Base-by-base conservation (phyloP, 1,140 invertebrate species). In the Calephelis virginiensis region DNA sequence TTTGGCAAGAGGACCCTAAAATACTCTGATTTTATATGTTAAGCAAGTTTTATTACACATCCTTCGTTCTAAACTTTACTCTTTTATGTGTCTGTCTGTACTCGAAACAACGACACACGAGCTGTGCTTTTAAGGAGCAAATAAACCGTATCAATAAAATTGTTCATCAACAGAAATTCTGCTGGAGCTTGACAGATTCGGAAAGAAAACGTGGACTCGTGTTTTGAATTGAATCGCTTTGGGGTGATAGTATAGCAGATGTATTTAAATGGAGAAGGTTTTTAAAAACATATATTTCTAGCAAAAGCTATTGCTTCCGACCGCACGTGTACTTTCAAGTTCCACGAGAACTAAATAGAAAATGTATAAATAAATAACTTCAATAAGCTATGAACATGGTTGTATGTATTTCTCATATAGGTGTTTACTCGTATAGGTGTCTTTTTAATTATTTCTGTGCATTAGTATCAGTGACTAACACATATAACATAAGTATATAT, bases 71-170 rank as follows among this genome's bases (percentile, higher is more conserved):
- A 69, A 63, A 74, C 64, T 69, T 69, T 49, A 40, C 56, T 47
- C 64, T 70, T 67, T 70, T 70, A 70, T 70, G 43, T 56, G 47
- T 67, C 61, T 62, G 49, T 61, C 37, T 48, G 63, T 60, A 49
- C 43, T 28, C 65, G 66, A 60, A 61, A 68, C 62, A 56, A 47
- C 60, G 61, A 46, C 61, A 59, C 64, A 62, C 50, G 28, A 49
- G 61, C 66, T 66, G 50, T 66, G 63, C 69, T 73, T 77, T 69
- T 76, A 78, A 74, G 71, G 71, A 70, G 67, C 70, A 63, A 69
- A 74, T 78, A 76, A 78, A 78, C 66, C 74, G 72, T 53, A 59
- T 69, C 73, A 76, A 76, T 76, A 76, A 76, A 76, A 67, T 70
- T 71, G 71, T 56, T 72, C 67, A 73, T 76, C 69, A 73, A 70